Percentiles rank a stretch among this genome's conserved stretches.
Evolutionary conservation across 2,888 invertebrate genomes (phyloP).

Genomic region (Drosophila sordidula): DNA sequence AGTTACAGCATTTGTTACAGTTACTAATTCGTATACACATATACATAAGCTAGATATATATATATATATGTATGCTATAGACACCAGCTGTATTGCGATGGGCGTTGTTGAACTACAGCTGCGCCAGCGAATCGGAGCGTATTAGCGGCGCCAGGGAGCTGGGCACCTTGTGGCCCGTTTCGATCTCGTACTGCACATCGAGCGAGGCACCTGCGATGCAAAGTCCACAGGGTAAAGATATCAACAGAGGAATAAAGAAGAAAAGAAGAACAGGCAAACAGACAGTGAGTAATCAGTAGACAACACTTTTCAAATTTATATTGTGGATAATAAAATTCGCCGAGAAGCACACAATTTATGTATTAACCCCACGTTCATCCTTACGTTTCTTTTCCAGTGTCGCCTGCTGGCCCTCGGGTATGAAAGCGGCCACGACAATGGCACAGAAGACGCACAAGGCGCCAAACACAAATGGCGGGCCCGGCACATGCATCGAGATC

Average conservation of each 20-base stretch:
- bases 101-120: slow-evolving; percentile 86
- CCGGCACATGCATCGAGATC: slow-evolving; percentile 92
- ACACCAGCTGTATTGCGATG: slow-evolving; percentile 46
- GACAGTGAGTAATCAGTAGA: slow-evolving; percentile 15
- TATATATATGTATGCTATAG: slow-evolving; percentile 8
- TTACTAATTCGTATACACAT: slow-evolving; percentile 48
- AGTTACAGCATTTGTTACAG: slow-evolving; percentile 74
- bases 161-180: slow-evolving; percentile 91
- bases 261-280: background rate
- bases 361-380: slow-evolving; percentile 49
- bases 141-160: slow-evolving; percentile 92
- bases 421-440: slow-evolving; percentile 95
- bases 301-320: slow-evolving; percentile 26
- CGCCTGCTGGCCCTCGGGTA: slow-evolving; percentile 89
- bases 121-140: slow-evolving; percentile 91
- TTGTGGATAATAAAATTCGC: background rate
- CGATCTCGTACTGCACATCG: slow-evolving; percentile 93
- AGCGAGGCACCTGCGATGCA: slow-evolving; percentile 87
- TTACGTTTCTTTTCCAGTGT: slow-evolving; percentile 88
- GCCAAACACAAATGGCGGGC: slow-evolving; percentile 99
- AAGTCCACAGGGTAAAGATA: too few species aligned
- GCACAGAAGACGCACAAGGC: slow-evolving; percentile 98
- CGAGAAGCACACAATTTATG: slow-evolving; percentile 8
- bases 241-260: background rate
- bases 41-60: background rate